Conservation (phyloP, 2,888 invertebrate species). For the Xylota sylvarum region DNA sequence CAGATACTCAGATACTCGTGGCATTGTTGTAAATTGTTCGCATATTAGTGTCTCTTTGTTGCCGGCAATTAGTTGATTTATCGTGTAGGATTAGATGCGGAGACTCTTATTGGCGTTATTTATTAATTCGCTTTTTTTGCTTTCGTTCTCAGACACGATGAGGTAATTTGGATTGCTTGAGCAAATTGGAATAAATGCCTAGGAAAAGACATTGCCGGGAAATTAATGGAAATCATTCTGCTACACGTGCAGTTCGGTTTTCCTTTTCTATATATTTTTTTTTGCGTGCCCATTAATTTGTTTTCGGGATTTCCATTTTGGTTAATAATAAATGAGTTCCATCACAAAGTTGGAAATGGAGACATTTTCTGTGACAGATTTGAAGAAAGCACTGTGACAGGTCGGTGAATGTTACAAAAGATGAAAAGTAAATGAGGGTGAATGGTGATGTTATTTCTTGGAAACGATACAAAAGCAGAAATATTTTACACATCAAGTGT, state of each 20-base stretch:
- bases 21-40: conserved; percentile 21
- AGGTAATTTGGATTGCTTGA: conserved; percentile 4
- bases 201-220: conserved; percentile 22
- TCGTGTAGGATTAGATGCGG: conserved; percentile 6
- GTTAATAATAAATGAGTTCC: conserved; percentile 23
- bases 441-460: not conserved
- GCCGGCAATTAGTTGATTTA: conserved; percentile 39
- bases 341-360: conserved; percentile 1
- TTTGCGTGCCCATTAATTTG: conserved; percentile 9
- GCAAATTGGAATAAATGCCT: not conserved
- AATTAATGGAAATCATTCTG: conserved; percentile 17
- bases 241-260: conserved; percentile 7
- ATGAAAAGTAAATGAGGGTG: not conserved
- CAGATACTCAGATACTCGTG: not conserved
- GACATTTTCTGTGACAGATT: conserved; percentile 8
- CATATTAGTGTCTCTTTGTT: conserved; percentile 42
- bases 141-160: not conserved
- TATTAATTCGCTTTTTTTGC: not conserved
- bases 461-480: not conserved
- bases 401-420: not conserved
- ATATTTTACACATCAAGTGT: not conserved
- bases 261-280: not conserved
- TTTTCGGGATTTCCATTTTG: not conserved
- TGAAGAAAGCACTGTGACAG: conserved; percentile 4
- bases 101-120: conserved; percentile 14